Percentiles rank a stretch among this genome's conserved stretches.
Evolutionary conservation across 2,113 vertebrate species (phyloP).

Genomic region (Chauna torquata): DNA sequence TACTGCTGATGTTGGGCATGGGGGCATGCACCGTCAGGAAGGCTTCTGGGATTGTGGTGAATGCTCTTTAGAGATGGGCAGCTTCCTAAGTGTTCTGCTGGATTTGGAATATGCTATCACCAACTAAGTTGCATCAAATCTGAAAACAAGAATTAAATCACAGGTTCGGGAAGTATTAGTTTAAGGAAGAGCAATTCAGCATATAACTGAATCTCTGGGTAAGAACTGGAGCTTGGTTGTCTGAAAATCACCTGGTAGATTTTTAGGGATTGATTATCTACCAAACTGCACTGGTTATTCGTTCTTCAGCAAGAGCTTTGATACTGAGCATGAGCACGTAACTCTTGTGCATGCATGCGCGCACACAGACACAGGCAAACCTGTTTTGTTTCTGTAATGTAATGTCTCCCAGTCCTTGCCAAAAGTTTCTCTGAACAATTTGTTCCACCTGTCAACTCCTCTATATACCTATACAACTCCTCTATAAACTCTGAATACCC

Average conservation of each 20-base stretch:
- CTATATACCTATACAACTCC: no score
- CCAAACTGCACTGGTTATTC: neutral
- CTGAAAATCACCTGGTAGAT: neutral
- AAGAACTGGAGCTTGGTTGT: neutral
- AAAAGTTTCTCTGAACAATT: neutral
- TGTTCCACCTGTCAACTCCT: neutral
- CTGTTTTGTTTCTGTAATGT: neutral
- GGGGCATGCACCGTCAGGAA: neutral
- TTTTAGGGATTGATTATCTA: neutral
- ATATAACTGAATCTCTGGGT: neutral
- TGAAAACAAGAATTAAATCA: neutral
- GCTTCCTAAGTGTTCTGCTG: neutral
- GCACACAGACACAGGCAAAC: neutral
- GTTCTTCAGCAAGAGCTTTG: neutral
- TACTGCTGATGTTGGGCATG: neutral
- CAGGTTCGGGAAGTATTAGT: neutral
- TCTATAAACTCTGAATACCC: neutral
- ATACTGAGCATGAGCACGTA: neutral
- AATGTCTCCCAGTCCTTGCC: neutral
- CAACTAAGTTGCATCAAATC: neutral
- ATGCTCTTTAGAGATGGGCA: neutral
- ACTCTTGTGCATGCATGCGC: accelerated
- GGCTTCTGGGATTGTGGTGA: neutral
- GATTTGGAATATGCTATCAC: neutral
- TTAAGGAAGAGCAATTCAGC: neutral